Evolutionary conservation across 2,113 vertebrate species (phyloP).

Genomic region (Poeciliopsis retropinna): DNA sequence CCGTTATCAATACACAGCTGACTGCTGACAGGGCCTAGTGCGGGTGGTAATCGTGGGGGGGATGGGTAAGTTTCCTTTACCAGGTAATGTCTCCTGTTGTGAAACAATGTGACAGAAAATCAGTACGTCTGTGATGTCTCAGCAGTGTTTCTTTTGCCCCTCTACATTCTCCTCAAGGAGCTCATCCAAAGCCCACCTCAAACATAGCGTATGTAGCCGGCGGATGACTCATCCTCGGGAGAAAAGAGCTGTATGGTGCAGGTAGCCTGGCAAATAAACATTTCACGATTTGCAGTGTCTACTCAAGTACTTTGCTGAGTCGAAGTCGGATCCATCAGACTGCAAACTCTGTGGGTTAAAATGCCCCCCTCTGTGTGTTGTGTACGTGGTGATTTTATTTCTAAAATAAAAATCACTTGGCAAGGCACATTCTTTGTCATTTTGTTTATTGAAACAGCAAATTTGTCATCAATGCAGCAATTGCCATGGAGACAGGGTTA

Average conservation of each 20-base stretch:
- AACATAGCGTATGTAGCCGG: conserved; percentile 68
- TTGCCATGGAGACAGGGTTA: conserved; percentile 73
- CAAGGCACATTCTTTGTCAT: conserved; percentile 36
- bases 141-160: conserved; percentile 67
- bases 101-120: conserved; percentile 80
- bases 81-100: conserved; percentile 74
- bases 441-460: conserved; percentile 66
- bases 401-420: conserved; percentile 30
- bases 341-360: conserved; percentile 41
- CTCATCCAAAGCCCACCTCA: conserved; percentile 70
- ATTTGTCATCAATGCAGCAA: conserved; percentile 73
- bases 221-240: conserved; percentile 79
- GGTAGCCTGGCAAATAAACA: conserved; percentile 77
- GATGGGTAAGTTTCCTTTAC: conserved; percentile 66
- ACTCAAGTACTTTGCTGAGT: conserved; percentile 64
- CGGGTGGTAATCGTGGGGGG: conserved; percentile 46
- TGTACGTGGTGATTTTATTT: conserved; percentile 17
- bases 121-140: conserved; percentile 74
- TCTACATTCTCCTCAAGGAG: conserved; percentile 62
- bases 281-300: conserved; percentile 61
- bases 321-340: conserved; percentile 53
- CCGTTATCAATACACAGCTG: conserved; percentile 51
- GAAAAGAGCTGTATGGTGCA: conserved; percentile 70
- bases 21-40: conserved; percentile 62
- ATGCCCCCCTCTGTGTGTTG: conserved; percentile 27